Base-by-base conservation (phyloP, 2,888 invertebrate genomes). In the Microctonus brassicae region DNA sequence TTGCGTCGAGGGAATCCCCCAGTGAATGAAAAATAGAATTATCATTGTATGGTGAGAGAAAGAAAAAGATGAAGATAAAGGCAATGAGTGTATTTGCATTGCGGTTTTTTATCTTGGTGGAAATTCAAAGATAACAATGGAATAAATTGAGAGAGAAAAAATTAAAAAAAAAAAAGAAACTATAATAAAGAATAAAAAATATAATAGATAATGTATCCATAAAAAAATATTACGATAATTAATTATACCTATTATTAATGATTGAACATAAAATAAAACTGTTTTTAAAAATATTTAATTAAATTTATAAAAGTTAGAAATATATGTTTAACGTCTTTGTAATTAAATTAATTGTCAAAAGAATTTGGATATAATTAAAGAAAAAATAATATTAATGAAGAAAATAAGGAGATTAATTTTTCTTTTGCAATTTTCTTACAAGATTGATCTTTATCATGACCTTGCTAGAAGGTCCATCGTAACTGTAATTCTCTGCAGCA, bases 141-240 rank as follows among this genome's bases (percentile, higher is more conserved):
- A 72, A 24, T 47, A 73, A 74, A 78, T 66, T 72, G 53, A 62
- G 61, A 57, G 13, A 22, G 11, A 55, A 42, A 20, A 34, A 34
- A 58, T 26, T 26, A n/a, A n/a, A n/a, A n/a, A n/a, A n/a, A n/a
- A n/a, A n/a, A n/a, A 66, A 33, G 20, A 33, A 17, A 55, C 34
- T 22, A 22, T 11, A 5, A 29, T 29, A 29, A 29, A 29, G 7
- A 5, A 29, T 5, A 47, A n/a, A 7, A 47, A 47, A 1, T 17
- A 20, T 20, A n/a, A 47, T 47, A 1, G 7, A 5, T n/a, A 1
- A 17, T 1, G 7, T 5, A 0, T 4, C 17, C 7, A 17, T 0
- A 17, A 20, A 17, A 20, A 17, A 20, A 7, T 47, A 20, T n/a
- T 47, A n/a, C 9, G 39, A 39, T 39, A n/a, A n/a, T 17, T n/a